Conservation (phyloP, 2,113 vertebrate genomes). For the Sinocyclocheilus grahami region DNA sequence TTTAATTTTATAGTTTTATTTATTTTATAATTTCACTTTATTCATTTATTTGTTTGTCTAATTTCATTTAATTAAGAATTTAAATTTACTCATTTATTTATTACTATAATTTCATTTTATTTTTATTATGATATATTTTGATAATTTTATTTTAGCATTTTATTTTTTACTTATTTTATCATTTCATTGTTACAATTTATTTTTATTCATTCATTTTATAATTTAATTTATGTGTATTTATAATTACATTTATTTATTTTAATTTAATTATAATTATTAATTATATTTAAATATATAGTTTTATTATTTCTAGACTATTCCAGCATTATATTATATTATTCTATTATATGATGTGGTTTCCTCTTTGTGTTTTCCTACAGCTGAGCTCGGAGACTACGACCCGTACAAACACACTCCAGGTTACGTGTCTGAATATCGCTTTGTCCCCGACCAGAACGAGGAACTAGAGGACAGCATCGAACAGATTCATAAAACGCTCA, state of each 20-base stretch:
- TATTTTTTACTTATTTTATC: neutral
- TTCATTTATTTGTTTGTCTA: too few relatives aligned
- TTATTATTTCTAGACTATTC: neutral
- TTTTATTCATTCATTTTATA: neutral
- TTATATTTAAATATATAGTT: neutral
- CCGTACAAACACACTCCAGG: conserved; percentile 81
- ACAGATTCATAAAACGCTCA: conserved; percentile 83
- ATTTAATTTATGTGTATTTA: neutral
- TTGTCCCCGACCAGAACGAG: conserved; percentile 88
- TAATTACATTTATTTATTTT: neutral
- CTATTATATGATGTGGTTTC: neutral
- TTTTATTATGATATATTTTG: too few relatives aligned
- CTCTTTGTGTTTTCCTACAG: conserved; percentile 63
- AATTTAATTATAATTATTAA: neutral
- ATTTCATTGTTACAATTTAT: neutral
- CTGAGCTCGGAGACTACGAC: conserved; percentile 88
- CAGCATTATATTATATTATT: too few relatives aligned
- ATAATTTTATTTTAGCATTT: too few relatives aligned
- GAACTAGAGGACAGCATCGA: conserved; percentile 86
- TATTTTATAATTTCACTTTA: too few relatives aligned
- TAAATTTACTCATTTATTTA: too few relatives aligned
- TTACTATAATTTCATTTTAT: neutral
- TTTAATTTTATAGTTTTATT: too few relatives aligned
- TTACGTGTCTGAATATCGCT: conserved; percentile 87
- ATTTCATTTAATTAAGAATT: too few relatives aligned